Evolutionary conservation across 2,888 invertebrate species (phyloP), one percentile per base, ranked within the genome.

Genomic region (Linnaemya tessellans): DNA sequence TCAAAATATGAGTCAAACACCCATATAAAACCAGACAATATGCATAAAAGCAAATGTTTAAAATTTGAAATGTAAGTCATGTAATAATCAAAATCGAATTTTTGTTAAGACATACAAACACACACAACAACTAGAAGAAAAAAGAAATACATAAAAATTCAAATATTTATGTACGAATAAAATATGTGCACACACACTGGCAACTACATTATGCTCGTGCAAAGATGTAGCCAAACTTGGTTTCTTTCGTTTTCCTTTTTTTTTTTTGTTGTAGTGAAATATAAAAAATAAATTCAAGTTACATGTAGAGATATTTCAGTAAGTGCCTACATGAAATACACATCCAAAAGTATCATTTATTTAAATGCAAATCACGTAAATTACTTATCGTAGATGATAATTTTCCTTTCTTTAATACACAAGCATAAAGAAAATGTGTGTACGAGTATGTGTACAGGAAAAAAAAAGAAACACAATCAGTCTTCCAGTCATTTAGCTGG

Each of bases 361-460:
- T 85, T 75, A 75, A 79, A 85, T 85, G 70, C 82, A 85, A 75
- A 85, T 85, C 85, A 82, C 82, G 85, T 85, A 85, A 85, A 85
- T 85, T 82, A 85, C 85, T 85, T 85, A 85, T 85, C 81, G 70
- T 79, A 60, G 79, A 82, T 79, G 74, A 79, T 79, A 85, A 85
- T 82, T 85, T 82, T 71, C 35, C 54, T 80, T 60, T 58, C 70
- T 70, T 71, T 64, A 71, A 35, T 30, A 46, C 41, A 51, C 20
- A 51, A 18, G 25, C 54, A 22, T 8, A n/a, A 60, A 18, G 11
- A 46, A 46, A 25, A 60, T 9, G 18, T 10, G 20, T n/a, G 20
- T 1, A 46, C 3, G 13, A 13, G n/a, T n/a, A 15, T 46, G 46
- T n/a, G 1, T 20, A 20, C 18, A n/a, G 4, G 60, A 15, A 41